A percentile compares a stretch with the other conserved stretches of the same genome.
Conservation (phyloP, 2,113 vertebrate genomes). For the Trematocara variabile region DNA sequence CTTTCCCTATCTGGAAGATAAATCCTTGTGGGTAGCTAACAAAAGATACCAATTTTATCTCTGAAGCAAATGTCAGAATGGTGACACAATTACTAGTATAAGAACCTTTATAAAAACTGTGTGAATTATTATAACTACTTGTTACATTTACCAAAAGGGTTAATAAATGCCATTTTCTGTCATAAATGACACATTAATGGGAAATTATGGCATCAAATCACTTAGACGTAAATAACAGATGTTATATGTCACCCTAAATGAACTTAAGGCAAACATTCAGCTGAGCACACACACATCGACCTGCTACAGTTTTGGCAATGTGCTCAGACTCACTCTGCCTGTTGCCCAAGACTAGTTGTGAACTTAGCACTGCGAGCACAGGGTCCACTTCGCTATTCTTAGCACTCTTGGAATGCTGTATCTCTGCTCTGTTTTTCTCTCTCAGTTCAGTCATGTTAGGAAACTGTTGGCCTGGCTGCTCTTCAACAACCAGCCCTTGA, state of each 20-base stretch:
- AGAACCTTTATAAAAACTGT: not conserved
- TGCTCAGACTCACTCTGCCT: slow-evolving; percentile 12
- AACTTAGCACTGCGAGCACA: slow-evolving; percentile 58
- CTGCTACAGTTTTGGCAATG: slow-evolving; percentile 23
- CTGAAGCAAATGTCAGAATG: not conserved
- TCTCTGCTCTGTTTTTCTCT: slow-evolving; percentile 62
- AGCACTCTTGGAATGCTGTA: slow-evolving; percentile 72
- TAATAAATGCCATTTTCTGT: not conserved
- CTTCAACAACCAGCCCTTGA: slow-evolving; percentile 2
- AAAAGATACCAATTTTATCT: not conserved
- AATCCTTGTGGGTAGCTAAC: not conserved
- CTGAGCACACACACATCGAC: not conserved
- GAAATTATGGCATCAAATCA: not conserved
- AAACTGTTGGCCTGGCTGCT: slow-evolving; percentile 46
- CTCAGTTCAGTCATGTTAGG: slow-evolving; percentile 45
- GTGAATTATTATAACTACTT: not conserved
- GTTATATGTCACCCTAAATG: not conserved
- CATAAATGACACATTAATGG: not conserved
- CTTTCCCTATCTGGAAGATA: not conserved
- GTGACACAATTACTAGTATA: not conserved
- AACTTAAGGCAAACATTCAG: not conserved
- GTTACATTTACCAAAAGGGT: not conserved
- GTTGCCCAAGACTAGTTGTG: slow-evolving; percentile 48
- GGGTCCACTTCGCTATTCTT: slow-evolving; percentile 74
- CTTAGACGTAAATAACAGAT: not conserved